Conservation (phyloP, 2,797 vertebrate genomes). For the Chrysocyon brachyurus region DNA sequence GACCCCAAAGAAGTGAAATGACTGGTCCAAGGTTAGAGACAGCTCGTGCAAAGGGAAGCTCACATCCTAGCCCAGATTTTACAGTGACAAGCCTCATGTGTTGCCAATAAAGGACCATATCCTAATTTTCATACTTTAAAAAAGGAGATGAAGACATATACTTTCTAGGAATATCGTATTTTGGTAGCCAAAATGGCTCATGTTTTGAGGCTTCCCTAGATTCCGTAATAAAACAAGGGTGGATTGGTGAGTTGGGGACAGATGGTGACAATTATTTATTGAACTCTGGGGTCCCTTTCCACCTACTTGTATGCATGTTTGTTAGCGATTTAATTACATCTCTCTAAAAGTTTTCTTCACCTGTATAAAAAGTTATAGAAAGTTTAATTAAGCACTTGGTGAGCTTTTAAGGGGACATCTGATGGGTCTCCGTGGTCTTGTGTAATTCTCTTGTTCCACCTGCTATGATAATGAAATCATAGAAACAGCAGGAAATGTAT, state of each 20-base stretch:
- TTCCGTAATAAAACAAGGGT: background rate
- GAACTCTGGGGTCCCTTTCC: background rate
- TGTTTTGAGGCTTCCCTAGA: background rate
- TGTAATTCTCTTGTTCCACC: background rate
- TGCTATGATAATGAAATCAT: background rate
- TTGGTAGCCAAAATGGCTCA: background rate
- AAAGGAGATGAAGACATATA: too few species aligned
- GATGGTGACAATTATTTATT: background rate
- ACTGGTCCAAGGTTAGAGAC: background rate
- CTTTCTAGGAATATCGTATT: background rate
- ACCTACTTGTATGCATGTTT: background rate
- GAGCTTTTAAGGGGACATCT: background rate
- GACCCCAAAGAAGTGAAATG: background rate
- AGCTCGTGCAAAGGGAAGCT: background rate
- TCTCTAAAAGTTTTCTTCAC: background rate
- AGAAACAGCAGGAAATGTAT: background rate
- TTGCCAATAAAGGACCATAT: background rate
- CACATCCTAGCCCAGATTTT: background rate
- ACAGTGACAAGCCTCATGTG: background rate
- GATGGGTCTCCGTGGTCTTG: background rate
- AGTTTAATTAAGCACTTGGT: background rate
- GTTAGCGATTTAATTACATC: background rate
- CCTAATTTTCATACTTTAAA: background rate
- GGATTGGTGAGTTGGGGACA: background rate
- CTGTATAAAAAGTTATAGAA: background rate